Evolutionary conservation across 1,140 invertebrate species (phyloP), one percentile per base, ranked within the genome.

Genomic region (Drosophila funebris): DNA sequence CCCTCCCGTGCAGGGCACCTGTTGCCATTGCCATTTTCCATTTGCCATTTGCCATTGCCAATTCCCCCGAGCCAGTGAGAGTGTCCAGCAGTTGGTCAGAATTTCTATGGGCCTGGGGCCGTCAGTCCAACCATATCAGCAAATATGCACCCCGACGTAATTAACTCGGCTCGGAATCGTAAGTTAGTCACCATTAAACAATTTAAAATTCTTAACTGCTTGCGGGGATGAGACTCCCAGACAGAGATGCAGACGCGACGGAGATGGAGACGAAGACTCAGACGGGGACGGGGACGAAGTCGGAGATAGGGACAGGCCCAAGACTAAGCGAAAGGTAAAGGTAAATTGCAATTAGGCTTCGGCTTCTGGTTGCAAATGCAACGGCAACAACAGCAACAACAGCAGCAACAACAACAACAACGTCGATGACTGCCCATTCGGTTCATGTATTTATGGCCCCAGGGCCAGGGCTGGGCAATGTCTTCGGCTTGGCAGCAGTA

Each of bases 151-250:
- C 84, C 83, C 83, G 73, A 70, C 84, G 83, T 88, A 88, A 88
- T 88, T 88, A 88, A 88, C 83, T 88, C 67, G 84, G 83, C 72
- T 76, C 78, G 76, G 83, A 88, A 88, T 88, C 83, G 83, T 88
- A 88, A 88, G 84, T 88, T 88, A 88, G 83, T 89, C 83, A 88
- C 83, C 83, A 88, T 88, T 88, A 88, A 88, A 88, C 83, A 89
- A 88, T 88, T 88, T 88, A 88, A 88, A 88, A 88, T 88, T 89
- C 78, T 77, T 73, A 82, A 82, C 83, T 70, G 68, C 77, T 80
- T 14, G 76, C 50, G 58, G 58, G 54, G 31, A 39, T 48, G 77
- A 60, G 63, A 41, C 58, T 37, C 16, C 36, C 36, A 37, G 39
- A 54, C 9, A 39, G 39, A n/a, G 29, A 44, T 13, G 7, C n/a